These are phyloP conservation scores for Proterorhinus semilunaris DNA, from an alignment of 2,113 vertebrate genomes.

Conservation along the genomic window DNA sequence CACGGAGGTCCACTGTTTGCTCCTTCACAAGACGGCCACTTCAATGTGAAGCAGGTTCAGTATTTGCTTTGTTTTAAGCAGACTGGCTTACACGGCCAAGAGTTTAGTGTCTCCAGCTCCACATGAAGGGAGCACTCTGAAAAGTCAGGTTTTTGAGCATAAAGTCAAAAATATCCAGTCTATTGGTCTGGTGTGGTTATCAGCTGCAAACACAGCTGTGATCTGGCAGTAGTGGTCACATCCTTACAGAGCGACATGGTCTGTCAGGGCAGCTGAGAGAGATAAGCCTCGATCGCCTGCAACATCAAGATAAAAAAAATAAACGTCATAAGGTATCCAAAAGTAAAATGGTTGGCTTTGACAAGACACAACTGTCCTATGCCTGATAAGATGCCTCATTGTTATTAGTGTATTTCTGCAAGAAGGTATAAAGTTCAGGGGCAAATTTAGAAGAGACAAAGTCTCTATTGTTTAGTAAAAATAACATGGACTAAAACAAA, in stretches of 20 bases:
- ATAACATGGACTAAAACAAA: too few species aligned
- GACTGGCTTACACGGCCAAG: conserved; percentile 39
- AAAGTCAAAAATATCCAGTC: conserved; percentile 47
- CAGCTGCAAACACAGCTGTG: conserved; percentile 46
- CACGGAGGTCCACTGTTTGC: conserved; percentile 64
- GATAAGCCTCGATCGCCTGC: conserved; percentile 87
- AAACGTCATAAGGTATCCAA: too few species aligned
- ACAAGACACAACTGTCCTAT: too few species aligned
- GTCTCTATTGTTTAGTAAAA: too few species aligned
- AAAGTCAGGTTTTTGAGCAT: conserved; percentile 51
- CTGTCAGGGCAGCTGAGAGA: conserved; percentile 87
- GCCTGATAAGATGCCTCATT: too few species aligned
- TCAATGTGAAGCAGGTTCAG: conserved; percentile 79
- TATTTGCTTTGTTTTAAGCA: conserved; percentile 54
- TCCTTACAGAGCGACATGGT: conserved; percentile 53
- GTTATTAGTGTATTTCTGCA: too few species aligned
- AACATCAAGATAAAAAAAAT: conserved; percentile 33
- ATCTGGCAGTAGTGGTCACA: conserved; percentile 69
- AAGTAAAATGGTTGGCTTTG: too few species aligned
- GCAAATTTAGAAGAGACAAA: too few species aligned
- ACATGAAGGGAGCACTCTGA: conserved; percentile 57
- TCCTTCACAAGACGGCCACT: conserved; percentile 71
- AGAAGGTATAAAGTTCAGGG: too few species aligned
- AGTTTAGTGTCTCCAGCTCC: conserved; percentile 54
- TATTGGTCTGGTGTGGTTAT: conserved; percentile 33